A percentile compares a stretch with the other conserved stretches of the same genome.
These are phyloP conservation scores for Puntigrus tetrazona DNA, from an alignment of 2,113 vertebrate genomes.

Conservation along the genomic window DNA sequence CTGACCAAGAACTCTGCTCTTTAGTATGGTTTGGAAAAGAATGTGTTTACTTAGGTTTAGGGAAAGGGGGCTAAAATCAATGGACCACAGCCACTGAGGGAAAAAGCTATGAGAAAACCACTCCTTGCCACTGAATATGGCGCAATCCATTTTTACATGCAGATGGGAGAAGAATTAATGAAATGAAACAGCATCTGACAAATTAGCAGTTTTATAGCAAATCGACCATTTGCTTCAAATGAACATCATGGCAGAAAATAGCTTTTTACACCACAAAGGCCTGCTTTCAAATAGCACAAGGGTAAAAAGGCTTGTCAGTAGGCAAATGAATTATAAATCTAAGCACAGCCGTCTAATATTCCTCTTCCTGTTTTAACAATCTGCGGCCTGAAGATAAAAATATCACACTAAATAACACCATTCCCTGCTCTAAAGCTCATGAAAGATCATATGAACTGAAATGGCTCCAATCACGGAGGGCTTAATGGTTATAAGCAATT, in stretches of 20 bases:
- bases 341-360: background rate
- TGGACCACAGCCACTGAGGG: constrained; percentile 39
- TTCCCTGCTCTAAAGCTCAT: constrained; percentile 3
- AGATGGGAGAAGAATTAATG: constrained; percentile 33
- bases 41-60: constrained; percentile 70
- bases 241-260: constrained; percentile 31
- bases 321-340: constrained; percentile 24
- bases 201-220: constrained; percentile 31
- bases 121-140: constrained; percentile 34
- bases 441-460: constrained; percentile 15
- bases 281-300: background rate
- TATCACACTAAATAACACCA: constrained; percentile 29
- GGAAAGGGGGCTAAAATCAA: constrained; percentile 60
- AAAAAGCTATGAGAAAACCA: constrained; percentile 44
- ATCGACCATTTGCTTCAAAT: constrained; percentile 34
- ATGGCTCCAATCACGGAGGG: constrained; percentile 34
- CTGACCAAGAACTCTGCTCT: constrained; percentile 69
- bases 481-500: constrained; percentile 26
- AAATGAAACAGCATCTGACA: constrained; percentile 36
- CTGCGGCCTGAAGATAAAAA: constrained; percentile 25
- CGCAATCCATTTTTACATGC: constrained; percentile 26
- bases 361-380: constrained; percentile 35
- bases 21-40: constrained; percentile 71
- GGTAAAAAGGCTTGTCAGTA: constrained; percentile 24
- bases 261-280: constrained; percentile 28